These are phyloP conservation scores for Eupithecia centaureata DNA, from an alignment of 2,888 invertebrate genomes.

Conservation along the genomic window DNA sequence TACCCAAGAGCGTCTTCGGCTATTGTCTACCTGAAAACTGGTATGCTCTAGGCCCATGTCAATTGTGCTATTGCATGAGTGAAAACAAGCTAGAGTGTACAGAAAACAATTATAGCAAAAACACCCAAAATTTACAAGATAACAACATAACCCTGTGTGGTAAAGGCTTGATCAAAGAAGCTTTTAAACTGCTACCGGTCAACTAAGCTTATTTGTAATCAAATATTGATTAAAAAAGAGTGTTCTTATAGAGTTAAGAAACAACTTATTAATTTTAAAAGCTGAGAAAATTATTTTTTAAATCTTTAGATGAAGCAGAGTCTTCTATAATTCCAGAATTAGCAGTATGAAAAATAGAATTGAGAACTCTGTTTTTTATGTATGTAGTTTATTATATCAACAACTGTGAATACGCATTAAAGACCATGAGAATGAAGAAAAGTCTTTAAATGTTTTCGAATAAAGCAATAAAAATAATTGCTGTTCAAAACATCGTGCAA, in stretches of 20 bases:
- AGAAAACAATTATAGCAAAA: slow-evolving; percentile 53
- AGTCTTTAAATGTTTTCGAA: too few relatives aligned
- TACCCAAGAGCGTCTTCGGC: slow-evolving; percentile 39
- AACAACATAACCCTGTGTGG: slow-evolving; percentile 63
- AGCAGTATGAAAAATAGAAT: too few relatives aligned
- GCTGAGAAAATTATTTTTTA: too few relatives aligned
- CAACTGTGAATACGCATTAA: too few relatives aligned
- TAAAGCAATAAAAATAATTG: too few relatives aligned
- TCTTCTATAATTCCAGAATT: too few relatives aligned
- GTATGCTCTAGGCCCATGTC: slow-evolving; percentile 69
- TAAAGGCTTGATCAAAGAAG: slow-evolving; percentile 53
- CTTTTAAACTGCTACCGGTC: slow-evolving; percentile 51
- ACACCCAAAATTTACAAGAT: slow-evolving; percentile 51
- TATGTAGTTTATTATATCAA: too few relatives aligned
- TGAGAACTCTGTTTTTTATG: too few relatives aligned
- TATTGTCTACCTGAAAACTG: slow-evolving; percentile 61
- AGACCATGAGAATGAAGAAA: too few relatives aligned
- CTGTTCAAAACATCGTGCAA: too few relatives aligned
- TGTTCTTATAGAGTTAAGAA: background rate
- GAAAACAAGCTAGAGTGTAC: slow-evolving; percentile 66
- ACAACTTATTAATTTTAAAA: too few relatives aligned
- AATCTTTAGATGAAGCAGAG: too few relatives aligned
- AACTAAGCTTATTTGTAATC: slow-evolving; percentile 37
- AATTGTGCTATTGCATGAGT: slow-evolving; percentile 66
- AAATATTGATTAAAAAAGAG: slow-evolving; percentile 10